Evolutionary conservation across 1,140 invertebrate species (phyloP).

Genomic region (Helicoverpa armigera): DNA sequence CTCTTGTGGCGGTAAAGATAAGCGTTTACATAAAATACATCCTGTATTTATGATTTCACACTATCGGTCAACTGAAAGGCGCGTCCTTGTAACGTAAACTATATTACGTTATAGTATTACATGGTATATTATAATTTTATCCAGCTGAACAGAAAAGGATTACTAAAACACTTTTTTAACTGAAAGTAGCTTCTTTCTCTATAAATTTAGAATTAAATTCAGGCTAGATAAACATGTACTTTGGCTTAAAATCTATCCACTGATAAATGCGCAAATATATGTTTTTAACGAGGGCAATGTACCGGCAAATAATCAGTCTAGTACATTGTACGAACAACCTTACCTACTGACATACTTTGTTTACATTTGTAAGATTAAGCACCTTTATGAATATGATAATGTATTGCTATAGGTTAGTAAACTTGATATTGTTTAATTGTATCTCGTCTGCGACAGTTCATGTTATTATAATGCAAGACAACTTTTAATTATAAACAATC

Average conservation of each 20-base stretch:
- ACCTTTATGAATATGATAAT: background rate
- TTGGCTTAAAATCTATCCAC: background rate
- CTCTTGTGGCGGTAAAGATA: no score
- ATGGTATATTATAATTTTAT: no score
- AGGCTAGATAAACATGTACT: background rate
- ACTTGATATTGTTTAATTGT: no score
- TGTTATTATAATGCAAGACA: no score
- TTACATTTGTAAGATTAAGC: constrained; percentile 1
- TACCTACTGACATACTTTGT: constrained; percentile 6
- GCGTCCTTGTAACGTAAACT: background rate
- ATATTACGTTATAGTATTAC: no score
- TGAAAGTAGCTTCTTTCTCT: no score
- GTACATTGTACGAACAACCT: background rate
- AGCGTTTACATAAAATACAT: background rate
- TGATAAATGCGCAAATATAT: background rate
- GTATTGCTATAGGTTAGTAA: no score
- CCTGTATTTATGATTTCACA: background rate
- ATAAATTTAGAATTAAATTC: background rate
- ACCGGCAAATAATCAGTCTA: background rate
- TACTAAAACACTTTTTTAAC: no score
- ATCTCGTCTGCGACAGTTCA: no score
- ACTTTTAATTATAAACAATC: no score
- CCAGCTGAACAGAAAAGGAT: no score
- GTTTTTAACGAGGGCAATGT: constrained; percentile 11
- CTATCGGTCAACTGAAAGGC: constrained; percentile 2